Evolutionary conservation across 2,888 invertebrate genomes (phyloP), one percentile per base, ranked within the genome.

Genomic region (Ctena decussata): DNA sequence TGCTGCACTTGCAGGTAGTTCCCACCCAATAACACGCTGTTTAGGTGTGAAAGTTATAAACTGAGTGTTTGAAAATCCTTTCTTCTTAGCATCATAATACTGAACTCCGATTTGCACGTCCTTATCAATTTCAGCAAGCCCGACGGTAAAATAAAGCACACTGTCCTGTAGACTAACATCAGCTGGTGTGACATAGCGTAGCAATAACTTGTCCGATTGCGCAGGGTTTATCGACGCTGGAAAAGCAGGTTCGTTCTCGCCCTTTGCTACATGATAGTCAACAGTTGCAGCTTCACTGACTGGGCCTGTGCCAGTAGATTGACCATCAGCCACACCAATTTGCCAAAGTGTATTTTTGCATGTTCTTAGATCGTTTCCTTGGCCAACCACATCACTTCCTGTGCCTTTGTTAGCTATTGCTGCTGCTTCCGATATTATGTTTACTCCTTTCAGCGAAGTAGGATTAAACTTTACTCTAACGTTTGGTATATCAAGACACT

Each of bases 311-410:
- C 82, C 84, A 2, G 46, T 18, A 32, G 80, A 32, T 8, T 70
- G 69, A 8, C 77, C 65, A 71, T 87, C 80, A 12, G 41, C 60
- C 46, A 49, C 37, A n/a, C 87, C 87, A n/a, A 87, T 74, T 49
- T 82, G 82, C 87, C 87, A 87, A 0, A 87, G 74, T 5, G 41
- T 57, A 11, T 32, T 69, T 35, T 79, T 69, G 35, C 86, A 87
- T 0, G 41, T 30, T 35, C 71, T 30, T 11, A 57, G 21, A n/a
- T 77, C 69, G 6, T 27, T 35, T 35, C 18, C 35, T 32, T 65
- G 21, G 11, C 18, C 65, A 8, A 21, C 1, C 18, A 18, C 35
- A 65, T 5, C 30, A 12, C 18, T 12, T 1, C 24, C 24, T n/a
- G 5, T 39, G n/a, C 6, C 18, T 15, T 72, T 44, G 2, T 27